phyloP scores from a whole-genome alignment of 2,113 vertebrate species.

The Spizaetus ornatus region DNA sequence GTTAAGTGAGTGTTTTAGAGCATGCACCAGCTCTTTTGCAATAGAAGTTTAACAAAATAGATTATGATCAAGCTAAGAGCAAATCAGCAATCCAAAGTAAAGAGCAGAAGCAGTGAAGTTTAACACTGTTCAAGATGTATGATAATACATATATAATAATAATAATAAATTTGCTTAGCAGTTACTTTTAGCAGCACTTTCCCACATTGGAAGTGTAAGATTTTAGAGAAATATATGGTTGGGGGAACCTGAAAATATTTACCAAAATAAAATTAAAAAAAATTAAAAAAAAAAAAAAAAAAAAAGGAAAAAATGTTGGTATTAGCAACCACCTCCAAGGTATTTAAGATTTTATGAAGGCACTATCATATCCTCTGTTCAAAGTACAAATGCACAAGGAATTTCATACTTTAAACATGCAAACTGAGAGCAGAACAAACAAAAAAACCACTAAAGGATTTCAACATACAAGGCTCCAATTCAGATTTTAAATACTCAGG shows the following conservation, averaged over 20 bases:
- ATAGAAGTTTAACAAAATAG: neutral
- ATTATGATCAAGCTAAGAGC: neutral
- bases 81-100: neutral
- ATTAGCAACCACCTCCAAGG: neutral
- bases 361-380: neutral
- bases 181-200: neutral
- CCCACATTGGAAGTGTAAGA: neutral
- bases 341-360: neutral
- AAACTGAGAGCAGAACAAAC: neutral
- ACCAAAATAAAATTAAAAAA: neutral
- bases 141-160: neutral
- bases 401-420: neutral
- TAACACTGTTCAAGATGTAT: neutral
- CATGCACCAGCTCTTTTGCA: neutral
- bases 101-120: neutral
- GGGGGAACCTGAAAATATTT: neutral
- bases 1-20: neutral
- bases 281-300: neutral
- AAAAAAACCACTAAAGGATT: neutral
- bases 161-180: neutral
- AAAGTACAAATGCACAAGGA: neutral
- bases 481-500: neutral
- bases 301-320: neutral
- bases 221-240: neutral
- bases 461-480: neutral